Conservation (phyloP, 2,113 vertebrate species). For the Notechis scutatus region DNA sequence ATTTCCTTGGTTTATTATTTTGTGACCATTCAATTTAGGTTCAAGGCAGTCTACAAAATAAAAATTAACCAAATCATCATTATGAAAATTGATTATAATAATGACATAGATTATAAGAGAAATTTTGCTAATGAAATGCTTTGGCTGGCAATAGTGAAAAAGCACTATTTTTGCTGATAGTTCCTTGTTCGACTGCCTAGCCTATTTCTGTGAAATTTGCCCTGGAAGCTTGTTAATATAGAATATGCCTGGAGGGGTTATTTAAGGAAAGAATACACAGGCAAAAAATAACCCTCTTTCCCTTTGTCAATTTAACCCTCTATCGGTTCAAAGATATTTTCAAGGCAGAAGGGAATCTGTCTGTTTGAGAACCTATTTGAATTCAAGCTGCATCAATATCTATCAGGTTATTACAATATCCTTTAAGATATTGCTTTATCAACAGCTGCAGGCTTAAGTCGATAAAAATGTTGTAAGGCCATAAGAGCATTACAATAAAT, state of each 20-base stretch:
- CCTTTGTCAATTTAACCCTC: background rate
- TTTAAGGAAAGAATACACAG: background rate
- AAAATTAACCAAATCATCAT: background rate
- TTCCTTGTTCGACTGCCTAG: background rate
- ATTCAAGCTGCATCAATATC: background rate
- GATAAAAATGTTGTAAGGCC: background rate
- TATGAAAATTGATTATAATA: background rate
- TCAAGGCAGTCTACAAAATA: background rate
- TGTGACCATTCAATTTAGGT: background rate
- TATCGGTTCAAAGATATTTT: background rate
- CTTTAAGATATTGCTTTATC: background rate
- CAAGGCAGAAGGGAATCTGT: background rate
- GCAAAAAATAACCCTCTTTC: background rate
- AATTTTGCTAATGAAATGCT: background rate
- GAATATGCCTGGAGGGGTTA: too few species aligned
- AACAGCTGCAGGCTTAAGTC: background rate
- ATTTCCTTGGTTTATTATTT: background rate
- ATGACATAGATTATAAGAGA: background rate
- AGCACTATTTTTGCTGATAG: background rate
- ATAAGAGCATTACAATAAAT: background rate
- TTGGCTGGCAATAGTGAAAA: background rate
- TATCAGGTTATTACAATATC: background rate
- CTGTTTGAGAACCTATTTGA: background rate
- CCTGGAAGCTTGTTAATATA: background rate
- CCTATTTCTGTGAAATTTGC: background rate